A percentile compares a stretch with the other conserved stretches of the same genome.
These are phyloP conservation scores for Habroteleia sp. DNA, from an alignment of 2,888 invertebrate genomes.

Conservation along the genomic window DNA sequence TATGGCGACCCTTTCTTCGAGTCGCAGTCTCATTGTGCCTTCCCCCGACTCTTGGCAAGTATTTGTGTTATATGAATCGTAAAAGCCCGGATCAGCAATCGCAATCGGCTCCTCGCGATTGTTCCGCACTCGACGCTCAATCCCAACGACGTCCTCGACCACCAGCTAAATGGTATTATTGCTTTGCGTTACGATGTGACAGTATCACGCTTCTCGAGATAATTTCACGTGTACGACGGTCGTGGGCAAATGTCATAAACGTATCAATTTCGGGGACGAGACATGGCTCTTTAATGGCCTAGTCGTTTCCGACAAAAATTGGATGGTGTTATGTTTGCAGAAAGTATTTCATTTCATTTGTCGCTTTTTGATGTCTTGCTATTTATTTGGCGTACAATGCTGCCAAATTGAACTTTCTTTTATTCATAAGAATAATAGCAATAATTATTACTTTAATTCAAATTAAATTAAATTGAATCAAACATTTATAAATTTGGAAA, in stretches of 20 bases:
- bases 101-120: slow-evolving; percentile 67
- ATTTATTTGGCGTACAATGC: too few species aligned
- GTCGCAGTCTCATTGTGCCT: slow-evolving; percentile 59
- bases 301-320: slow-evolving; percentile 49
- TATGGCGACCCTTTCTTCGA: slow-evolving; percentile 63
- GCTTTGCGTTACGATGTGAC: slow-evolving; percentile 60
- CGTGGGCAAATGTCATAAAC: slow-evolving; percentile 55
- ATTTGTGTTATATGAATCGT: slow-evolving; percentile 80
- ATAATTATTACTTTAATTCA: too few species aligned
- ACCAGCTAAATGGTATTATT: slow-evolving; percentile 61
- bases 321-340: too few species aligned
- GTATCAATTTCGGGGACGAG: slow-evolving; percentile 55
- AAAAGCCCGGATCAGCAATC: slow-evolving; percentile 79
- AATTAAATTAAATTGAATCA: too few species aligned
- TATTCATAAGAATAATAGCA: too few species aligned
- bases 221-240: slow-evolving; percentile 45
- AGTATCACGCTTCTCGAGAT: slow-evolving; percentile 55
- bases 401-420: too few species aligned
- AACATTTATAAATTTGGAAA: too few species aligned
- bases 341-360: too few species aligned
- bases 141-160: slow-evolving; percentile 59
- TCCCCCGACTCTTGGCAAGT: slow-evolving; percentile 65
- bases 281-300: slow-evolving; percentile 49
- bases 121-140: slow-evolving; percentile 55
- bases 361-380: too few species aligned